Conservation (phyloP, 2,797 vertebrate species). For the Alexandromys oeconomus region DNA sequence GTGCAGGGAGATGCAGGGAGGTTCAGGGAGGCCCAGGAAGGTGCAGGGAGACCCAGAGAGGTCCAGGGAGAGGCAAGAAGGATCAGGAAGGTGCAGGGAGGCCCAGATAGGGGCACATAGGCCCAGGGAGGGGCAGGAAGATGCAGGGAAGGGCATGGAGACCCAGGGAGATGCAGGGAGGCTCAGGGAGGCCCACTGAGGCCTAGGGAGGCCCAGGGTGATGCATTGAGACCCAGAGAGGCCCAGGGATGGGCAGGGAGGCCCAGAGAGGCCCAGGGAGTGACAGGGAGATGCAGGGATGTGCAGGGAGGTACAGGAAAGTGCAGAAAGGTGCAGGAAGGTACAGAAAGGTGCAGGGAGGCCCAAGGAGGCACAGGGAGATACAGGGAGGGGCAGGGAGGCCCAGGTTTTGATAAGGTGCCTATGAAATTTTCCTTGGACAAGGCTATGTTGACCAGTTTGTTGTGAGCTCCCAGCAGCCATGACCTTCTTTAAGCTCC, state of each 20-base stretch:
- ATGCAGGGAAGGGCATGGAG: background rate
- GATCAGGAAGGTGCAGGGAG: background rate
- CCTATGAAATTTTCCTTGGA: background rate
- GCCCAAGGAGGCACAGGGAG: background rate
- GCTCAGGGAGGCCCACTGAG: too few species aligned
- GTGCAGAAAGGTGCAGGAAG: background rate
- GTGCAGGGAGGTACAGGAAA: too few species aligned
- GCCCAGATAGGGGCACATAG: too few species aligned
- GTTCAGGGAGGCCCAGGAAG: too few species aligned
- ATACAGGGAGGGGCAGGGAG: background rate
- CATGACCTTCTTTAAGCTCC: background rate
- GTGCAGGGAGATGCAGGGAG: background rate
- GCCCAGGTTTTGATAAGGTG: background rate
- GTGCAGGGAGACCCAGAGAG: background rate
- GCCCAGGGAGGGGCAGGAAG: background rate
- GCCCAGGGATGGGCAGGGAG: rapidly evolving
- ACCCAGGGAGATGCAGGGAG: background rate
- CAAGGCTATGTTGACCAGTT: background rate
- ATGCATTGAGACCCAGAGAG: background rate
- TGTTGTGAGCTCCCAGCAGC: background rate
- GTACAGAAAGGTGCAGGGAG: too few species aligned
- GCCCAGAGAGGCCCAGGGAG: too few species aligned
- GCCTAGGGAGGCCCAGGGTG: background rate
- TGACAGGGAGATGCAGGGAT: rapidly evolving
- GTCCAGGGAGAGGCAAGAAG: background rate